Base-by-base conservation (phyloP, 2,797 vertebrate species). In the Hypotaenidia philippensis region DNA sequence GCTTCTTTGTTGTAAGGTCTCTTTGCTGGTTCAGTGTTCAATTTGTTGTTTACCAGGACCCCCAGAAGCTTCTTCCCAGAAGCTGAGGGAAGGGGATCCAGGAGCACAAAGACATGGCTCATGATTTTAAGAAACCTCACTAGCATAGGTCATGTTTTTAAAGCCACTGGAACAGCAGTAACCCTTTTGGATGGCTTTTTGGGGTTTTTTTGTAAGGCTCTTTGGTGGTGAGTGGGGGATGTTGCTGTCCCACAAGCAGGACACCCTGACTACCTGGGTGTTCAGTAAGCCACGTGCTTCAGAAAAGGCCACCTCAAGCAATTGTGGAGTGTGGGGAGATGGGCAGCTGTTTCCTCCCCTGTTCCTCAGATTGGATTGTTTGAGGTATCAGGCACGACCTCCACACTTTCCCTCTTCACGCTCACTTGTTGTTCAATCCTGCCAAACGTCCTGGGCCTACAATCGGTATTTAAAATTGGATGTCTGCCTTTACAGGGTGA, bases 271-370 rank as follows among this genome's bases (percentile, higher is more conserved):
- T 32, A 25, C 57, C 20, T 0, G 3, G 25, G 9, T 50, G 34
- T 32, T 55, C 63, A 76, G 36, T 22, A 71, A 75, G 19, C 17
- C 29, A 2, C 0, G 3, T 29, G 20, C 44, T 87, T 80, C 34
- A 65, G 45, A 55, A 29, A 52, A 36, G 64, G 17, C 14, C 16
- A 12, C 21, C 65, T 63, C 23, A 76, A 50, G 34, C 3, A 4
- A 15, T n/a, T 1, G 0, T 2, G 2, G 13, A 5, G 10, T 45
- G 7, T 3, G 9, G 6, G 13, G 27, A 53, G 56, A 11, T 13
- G 27, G 8, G 15, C 6, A 41, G 12, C n/a, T 76, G 8, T 45
- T 77, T 61, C 14, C 4, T 63, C 16, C 27, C 65, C 19, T 1
- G 0, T 13, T 65, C 38, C 22, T 89, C 18, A 19, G 8, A 4